Conservation (phyloP, 2,888 invertebrate genomes). For the Xiphydria camelus region DNA sequence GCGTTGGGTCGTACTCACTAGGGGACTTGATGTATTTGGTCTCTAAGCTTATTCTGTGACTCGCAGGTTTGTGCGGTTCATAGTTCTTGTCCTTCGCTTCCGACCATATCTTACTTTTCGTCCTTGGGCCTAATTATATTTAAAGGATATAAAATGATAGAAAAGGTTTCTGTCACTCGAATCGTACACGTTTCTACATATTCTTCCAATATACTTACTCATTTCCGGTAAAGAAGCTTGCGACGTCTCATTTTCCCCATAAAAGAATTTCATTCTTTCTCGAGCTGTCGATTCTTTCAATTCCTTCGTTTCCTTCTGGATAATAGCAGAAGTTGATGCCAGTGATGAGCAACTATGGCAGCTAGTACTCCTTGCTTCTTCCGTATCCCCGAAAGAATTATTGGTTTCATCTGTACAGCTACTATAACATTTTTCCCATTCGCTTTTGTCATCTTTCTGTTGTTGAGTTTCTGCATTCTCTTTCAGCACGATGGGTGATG, state of each 20-base stretch:
- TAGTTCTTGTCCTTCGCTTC: conserved; percentile 33
- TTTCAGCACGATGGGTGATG: neutral
- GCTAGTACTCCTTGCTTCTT: too few species aligned
- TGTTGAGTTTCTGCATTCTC: conserved; percentile 1
- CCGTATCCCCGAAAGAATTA: neutral
- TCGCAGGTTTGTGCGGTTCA: conserved; percentile 46
- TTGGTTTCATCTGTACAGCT: neutral
- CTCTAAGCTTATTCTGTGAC: conserved; percentile 42
- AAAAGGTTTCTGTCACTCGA: too few species aligned
- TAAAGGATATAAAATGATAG: neutral
- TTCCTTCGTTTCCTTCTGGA: conserved; percentile 33
- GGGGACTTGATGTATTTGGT: conserved; percentile 35
- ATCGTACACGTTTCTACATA: too few species aligned
- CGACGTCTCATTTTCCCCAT: conserved; percentile 26
- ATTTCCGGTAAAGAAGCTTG: conserved; percentile 13
- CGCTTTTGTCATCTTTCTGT: neutral
- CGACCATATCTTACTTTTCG: conserved; percentile 19
- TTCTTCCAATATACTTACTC: conserved; percentile 17
- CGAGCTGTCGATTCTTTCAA: conserved; percentile 36
- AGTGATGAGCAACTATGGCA: conserved; percentile 8
- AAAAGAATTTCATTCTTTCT: conserved; percentile 39
- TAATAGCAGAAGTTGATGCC: conserved; percentile 17
- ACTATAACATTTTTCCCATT: neutral
- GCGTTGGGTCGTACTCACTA: conserved; percentile 27
- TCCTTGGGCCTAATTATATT: conserved; percentile 13